Conservation (phyloP, 2,113 vertebrate genomes). For the Sarotherodon lohbergeri region DNA sequence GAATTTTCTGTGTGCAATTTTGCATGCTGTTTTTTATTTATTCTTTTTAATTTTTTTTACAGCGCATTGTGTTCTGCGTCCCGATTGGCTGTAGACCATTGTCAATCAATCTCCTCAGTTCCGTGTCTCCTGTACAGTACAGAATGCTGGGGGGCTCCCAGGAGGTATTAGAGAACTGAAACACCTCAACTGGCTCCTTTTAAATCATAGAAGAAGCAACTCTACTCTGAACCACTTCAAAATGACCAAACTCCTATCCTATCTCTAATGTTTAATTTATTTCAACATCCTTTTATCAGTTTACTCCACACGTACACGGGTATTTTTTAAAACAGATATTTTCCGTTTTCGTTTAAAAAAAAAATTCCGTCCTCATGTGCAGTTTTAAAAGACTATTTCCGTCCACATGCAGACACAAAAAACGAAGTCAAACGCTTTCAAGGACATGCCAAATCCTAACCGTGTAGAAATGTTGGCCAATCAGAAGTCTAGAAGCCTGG, state of each 20-base stretch:
- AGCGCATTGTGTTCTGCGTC: background rate
- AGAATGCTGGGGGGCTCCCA: background rate
- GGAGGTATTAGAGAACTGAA: background rate
- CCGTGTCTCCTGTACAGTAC: background rate
- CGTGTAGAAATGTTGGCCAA: background rate
- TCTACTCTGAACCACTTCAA: background rate
- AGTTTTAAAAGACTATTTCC: background rate
- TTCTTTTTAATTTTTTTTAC: background rate
- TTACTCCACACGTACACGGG: background rate
- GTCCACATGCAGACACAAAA: background rate
- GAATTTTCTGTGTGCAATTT: background rate
- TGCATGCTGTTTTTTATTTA: background rate
- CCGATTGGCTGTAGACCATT: background rate
- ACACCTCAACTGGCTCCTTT: background rate
- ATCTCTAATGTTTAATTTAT: background rate
- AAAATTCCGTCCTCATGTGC: background rate
- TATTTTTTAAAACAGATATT: background rate
- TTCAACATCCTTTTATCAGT: background rate
- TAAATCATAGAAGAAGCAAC: background rate
- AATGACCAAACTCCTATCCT: background rate
- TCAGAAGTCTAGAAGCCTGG: background rate
- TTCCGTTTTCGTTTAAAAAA: background rate
- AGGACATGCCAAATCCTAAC: background rate
- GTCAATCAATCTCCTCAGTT: background rate
- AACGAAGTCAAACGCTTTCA: background rate